phyloP scores from a whole-genome alignment of 2,797 vertebrate species.

The Eidolon dupreanum region DNA sequence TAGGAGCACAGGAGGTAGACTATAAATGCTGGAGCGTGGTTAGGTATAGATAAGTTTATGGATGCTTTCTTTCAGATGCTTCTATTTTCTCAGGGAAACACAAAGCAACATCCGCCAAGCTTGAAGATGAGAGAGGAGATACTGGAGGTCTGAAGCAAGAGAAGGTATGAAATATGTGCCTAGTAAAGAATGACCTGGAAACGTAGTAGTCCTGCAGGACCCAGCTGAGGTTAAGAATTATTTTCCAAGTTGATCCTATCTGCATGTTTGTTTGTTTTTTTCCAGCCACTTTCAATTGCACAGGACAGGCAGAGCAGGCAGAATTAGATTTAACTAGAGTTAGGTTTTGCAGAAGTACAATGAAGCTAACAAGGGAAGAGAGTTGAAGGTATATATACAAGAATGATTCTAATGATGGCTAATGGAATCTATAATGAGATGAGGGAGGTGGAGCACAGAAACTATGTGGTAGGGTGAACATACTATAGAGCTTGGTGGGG shows the following conservation, averaged over 20 bases:
- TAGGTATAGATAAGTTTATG: not conserved
- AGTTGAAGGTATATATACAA: not conserved
- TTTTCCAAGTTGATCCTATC: not conserved
- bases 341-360: not conserved
- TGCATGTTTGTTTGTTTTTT: not conserved
- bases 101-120: not conserved
- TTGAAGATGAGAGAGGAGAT: not conserved
- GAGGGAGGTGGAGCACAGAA: not conserved
- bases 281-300: not conserved
- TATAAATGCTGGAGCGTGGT: not conserved
- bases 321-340: not conserved
- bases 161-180: not conserved
- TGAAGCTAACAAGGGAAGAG: not conserved
- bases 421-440: not conserved
- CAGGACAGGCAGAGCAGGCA: not conserved
- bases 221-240: not conserved
- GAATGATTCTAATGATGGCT: not conserved
- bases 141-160: not conserved
- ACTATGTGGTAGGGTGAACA: not conserved
- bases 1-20: not conserved
- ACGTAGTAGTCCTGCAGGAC: not conserved
- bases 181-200: not conserved
- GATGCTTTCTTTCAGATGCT: not conserved
- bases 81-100: not conserved
- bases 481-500: not conserved